A percentile compares a stretch with the other conserved stretches of the same genome.
Conservation (phyloP, 2,113 vertebrate species). For the Arothron firmamentum region DNA sequence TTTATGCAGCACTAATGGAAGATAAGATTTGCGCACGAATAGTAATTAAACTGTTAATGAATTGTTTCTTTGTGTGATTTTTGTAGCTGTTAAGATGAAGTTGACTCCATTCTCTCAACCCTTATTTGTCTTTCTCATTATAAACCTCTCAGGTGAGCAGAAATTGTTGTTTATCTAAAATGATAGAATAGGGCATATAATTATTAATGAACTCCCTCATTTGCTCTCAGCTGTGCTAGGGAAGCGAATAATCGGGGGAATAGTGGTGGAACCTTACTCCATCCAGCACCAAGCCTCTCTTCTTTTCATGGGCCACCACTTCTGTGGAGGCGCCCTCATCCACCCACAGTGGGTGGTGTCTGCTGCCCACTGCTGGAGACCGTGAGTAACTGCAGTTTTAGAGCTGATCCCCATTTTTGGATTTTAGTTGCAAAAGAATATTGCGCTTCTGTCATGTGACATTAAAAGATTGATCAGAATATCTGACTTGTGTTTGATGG, state of each 20-base stretch:
- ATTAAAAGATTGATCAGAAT: neutral
- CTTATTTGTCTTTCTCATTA: conserved; percentile 39
- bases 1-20: too few relatives aligned
- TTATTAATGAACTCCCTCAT: neutral
- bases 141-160: conserved; percentile 49
- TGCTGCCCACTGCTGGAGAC: conserved; percentile 80
- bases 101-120: conserved; percentile 22
- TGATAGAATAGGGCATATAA: neutral
- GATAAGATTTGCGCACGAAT: too few relatives aligned
- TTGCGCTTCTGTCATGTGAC: neutral
- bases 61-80: neutral
- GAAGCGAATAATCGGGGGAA: conserved; percentile 71
- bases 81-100: conserved; percentile 43
- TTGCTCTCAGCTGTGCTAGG: conserved; percentile 41
- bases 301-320: conserved; percentile 55
- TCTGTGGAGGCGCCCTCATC: conserved; percentile 75
- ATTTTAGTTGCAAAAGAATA: too few relatives aligned
- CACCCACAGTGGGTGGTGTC: conserved; percentile 72
- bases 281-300: conserved; percentile 73
- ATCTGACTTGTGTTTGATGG: neutral
- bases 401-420: too few relatives aligned
- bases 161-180: too few relatives aligned
- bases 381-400: conserved; percentile 69
- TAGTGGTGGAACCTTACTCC: conserved; percentile 53
- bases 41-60: too few relatives aligned